A percentile compares a stretch with the other conserved stretches of the same genome.
Conservation (phyloP, 1,140 invertebrate genomes). For the Drosophila ambigua region DNA sequence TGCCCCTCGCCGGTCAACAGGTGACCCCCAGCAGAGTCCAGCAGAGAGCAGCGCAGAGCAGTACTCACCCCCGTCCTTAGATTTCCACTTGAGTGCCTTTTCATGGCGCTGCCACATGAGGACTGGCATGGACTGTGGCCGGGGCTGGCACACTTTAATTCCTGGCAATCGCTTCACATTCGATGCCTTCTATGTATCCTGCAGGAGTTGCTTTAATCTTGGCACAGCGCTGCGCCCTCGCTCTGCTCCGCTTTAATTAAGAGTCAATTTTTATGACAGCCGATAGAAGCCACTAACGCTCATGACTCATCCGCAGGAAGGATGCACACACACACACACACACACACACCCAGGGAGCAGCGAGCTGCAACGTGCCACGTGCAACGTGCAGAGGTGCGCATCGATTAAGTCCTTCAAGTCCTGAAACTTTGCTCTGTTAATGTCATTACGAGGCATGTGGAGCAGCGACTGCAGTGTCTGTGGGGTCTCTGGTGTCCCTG, state of each 20-base stretch:
- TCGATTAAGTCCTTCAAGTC: constrained; percentile 73
- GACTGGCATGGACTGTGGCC: too few relatives aligned
- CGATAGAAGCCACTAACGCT: constrained; percentile 68
- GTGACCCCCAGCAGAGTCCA: constrained; percentile 26
- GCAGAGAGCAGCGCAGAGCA: neutral
- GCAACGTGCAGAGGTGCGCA: constrained; percentile 43
- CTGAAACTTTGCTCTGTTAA: constrained; percentile 70
- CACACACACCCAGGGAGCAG: neutral
- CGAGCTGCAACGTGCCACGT: neutral
- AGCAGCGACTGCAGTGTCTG: neutral
- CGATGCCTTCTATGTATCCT: neutral
- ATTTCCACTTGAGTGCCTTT: constrained; percentile 32
- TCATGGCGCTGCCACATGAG: constrained; percentile 25
- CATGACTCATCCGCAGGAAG: constrained; percentile 20
- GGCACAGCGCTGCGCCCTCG: constrained; percentile 7
- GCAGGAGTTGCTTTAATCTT: constrained; percentile 27
- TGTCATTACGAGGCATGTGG: constrained; percentile 53
- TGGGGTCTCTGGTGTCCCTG: constrained; percentile 4
- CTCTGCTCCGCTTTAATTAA: constrained; percentile 71
- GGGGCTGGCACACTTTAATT: neutral
- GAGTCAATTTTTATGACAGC: constrained; percentile 75
- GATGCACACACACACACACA: neutral
- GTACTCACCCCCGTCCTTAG: constrained; percentile 11
- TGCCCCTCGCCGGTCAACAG: constrained; percentile 53
- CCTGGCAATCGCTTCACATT: constrained; percentile 1